Percentiles rank a stretch among this genome's conserved stretches.
Conservation (phyloP, 2,797 vertebrate genomes). For the Chelmon rostratus region DNA sequence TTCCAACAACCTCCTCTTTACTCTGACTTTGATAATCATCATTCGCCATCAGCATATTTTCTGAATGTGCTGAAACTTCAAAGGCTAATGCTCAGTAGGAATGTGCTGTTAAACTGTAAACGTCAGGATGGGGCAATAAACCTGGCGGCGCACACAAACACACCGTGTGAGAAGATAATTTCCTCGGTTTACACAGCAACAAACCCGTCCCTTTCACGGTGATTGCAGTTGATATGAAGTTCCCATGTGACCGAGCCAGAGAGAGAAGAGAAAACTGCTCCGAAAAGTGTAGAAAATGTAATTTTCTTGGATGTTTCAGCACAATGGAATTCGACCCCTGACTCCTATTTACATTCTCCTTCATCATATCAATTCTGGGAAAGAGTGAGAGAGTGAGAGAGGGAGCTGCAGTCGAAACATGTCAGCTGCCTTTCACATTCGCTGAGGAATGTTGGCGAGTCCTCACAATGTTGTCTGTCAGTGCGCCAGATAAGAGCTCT, state of each 20-base stretch:
- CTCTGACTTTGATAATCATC: slow-evolving; percentile 25
- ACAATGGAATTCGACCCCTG: slow-evolving; percentile 74
- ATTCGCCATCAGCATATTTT: slow-evolving; percentile 33
- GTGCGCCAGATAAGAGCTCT: slow-evolving; percentile 73
- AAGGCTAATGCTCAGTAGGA: slow-evolving; percentile 44
- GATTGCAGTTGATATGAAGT: slow-evolving; percentile 27
- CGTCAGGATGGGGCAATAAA: slow-evolving; percentile 50
- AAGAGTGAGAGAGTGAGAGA: no score
- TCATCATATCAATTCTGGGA: slow-evolving; percentile 71
- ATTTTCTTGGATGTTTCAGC: slow-evolving; percentile 55
- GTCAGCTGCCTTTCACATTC: slow-evolving; percentile 80
- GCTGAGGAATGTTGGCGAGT: slow-evolving; percentile 82
- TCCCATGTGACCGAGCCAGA: slow-evolving; percentile 49
- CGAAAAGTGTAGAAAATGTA: slow-evolving; percentile 53
- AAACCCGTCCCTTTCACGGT: slow-evolving; percentile 49
- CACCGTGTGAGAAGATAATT: slow-evolving; percentile 48
- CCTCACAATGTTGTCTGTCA: slow-evolving; percentile 78
- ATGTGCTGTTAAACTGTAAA: slow-evolving; percentile 66
- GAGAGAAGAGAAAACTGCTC: slow-evolving; percentile 6
- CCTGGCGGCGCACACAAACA: slow-evolving; percentile 49
- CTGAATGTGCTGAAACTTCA: slow-evolving; percentile 54
- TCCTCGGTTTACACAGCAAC: slow-evolving; percentile 60
- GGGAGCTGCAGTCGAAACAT: slow-evolving; percentile 75
- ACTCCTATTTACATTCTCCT: slow-evolving; percentile 64
- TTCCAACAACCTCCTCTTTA: slow-evolving; percentile 12